Conservation (phyloP, 2,113 vertebrate species). For the Triplophysa tibetana region DNA sequence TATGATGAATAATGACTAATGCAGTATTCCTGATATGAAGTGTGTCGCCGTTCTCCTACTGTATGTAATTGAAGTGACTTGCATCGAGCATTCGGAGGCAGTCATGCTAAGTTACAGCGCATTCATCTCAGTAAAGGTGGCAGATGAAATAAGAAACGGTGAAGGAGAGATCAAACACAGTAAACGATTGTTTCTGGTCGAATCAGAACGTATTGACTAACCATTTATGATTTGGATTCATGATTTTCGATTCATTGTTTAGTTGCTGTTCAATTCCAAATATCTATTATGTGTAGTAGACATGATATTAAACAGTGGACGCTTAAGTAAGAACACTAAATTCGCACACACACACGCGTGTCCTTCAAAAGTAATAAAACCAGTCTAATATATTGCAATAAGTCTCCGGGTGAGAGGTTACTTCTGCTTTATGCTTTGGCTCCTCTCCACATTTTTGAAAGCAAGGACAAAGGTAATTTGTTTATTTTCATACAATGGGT, state of each 20-base stretch:
- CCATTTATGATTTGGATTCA: slow-evolving; percentile 1
- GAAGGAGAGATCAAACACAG: slow-evolving; percentile 61
- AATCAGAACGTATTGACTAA: background rate
- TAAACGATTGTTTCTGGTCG: background rate
- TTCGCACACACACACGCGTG: background rate
- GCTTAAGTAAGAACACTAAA: background rate
- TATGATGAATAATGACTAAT: slow-evolving; percentile 41
- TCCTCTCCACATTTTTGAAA: slow-evolving; percentile 5
- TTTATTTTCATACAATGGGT: slow-evolving; percentile 62
- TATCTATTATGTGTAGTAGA: background rate
- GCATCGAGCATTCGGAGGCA: slow-evolving; percentile 58
- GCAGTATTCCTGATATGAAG: slow-evolving; percentile 36
- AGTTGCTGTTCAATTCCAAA: background rate
- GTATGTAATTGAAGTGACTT: slow-evolving; percentile 45
- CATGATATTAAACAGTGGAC: no score
- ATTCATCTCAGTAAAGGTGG: slow-evolving; percentile 58
- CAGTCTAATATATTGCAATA: background rate
- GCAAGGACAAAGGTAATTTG: background rate
- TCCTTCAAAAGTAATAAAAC: background rate
- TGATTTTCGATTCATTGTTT: background rate
- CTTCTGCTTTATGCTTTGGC: slow-evolving; percentile 1
- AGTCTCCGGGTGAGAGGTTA: background rate
- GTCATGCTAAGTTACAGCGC: slow-evolving; percentile 64
- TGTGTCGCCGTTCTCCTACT: slow-evolving; percentile 43
- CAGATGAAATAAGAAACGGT: slow-evolving; percentile 64